Base-by-base conservation (phyloP, 2,797 vertebrate species). In the Leptoclinus maculatus region DNA sequence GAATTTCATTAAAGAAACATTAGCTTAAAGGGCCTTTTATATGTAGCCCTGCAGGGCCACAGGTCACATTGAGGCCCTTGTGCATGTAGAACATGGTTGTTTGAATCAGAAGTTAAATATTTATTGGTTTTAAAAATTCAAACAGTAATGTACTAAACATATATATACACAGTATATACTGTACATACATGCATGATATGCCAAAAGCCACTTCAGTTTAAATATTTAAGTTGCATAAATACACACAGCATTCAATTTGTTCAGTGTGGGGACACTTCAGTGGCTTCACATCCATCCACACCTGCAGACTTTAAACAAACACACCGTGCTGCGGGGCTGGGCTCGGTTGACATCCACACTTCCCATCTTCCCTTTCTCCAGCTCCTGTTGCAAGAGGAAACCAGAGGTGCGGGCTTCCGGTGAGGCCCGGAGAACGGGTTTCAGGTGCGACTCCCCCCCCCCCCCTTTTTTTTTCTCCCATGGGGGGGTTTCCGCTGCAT, bases 401-500 rank as follows among this genome's bases (percentile, higher is more conserved):
- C 90, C 86, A 83, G 76, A 87, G 89, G 88, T 83, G 87, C 49
- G 89, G 70, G 84, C 88, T 91, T 89, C 87, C 70, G 74, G 80
- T 39, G 83, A 82, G 76, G 56, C 65, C 51, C 49, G 49, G 13
- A 23, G 58, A 34, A 25, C 41, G 59, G 83, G 85, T 90, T 85
- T 90, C 89, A 90, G 68, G 71, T 85, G 63, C 25, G 54, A 81
- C 64, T 88, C 76, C 58, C n/a, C 13, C 41, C 38, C 29, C 29
- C 29, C 29, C 29, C 29, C 29, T 32, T 34, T 54, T 67, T 63
- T 13, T 25, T 7, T 23, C 66, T 60, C 74, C 74, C 76, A 8
- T 41, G 80, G 54, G 54, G 38, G 19, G 71, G 62, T 80, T 73
- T 83, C 65, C 68, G 69, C 49, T 72, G 71, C 6, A 25, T 4